Conservation (phyloP, 1,140 invertebrate genomes). For the Maconellicoccus hirsutus region DNA sequence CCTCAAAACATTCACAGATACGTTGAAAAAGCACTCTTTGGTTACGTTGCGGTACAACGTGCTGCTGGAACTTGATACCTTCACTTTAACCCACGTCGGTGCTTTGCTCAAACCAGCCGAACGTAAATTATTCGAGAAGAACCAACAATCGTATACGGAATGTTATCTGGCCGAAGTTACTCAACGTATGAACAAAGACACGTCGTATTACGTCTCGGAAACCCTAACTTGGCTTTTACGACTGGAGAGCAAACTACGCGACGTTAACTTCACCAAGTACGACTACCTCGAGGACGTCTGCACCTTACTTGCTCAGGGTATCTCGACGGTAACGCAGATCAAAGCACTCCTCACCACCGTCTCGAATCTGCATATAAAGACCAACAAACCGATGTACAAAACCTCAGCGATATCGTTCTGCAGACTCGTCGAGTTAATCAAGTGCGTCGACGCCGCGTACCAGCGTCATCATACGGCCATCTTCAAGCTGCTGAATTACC, state of each 20-base stretch:
- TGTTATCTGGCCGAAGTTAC: not conserved
- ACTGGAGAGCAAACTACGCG: not conserved
- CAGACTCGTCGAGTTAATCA: not conserved
- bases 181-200: slow-evolving; percentile 1
- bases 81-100: not conserved
- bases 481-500: not conserved
- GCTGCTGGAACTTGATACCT: not conserved
- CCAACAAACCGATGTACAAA: slow-evolving; percentile 2
- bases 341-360: not conserved
- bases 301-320: not conserved
- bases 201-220: not conserved
- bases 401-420: slow-evolving; percentile 1
- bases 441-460: not conserved
- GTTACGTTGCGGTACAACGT: not conserved
- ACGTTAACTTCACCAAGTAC: not conserved
- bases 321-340: not conserved
- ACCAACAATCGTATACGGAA: not conserved
- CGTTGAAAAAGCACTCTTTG: not conserved
- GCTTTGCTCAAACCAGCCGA: not conserved
- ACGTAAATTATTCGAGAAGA: not conserved
- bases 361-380: not conserved
- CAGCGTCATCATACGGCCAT: not conserved
- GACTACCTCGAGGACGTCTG: not conserved
- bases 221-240: not conserved
- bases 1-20: not conserved